Base-by-base conservation (phyloP, 1,140 invertebrate species). In the Zaprionus kolodkinae region DNA sequence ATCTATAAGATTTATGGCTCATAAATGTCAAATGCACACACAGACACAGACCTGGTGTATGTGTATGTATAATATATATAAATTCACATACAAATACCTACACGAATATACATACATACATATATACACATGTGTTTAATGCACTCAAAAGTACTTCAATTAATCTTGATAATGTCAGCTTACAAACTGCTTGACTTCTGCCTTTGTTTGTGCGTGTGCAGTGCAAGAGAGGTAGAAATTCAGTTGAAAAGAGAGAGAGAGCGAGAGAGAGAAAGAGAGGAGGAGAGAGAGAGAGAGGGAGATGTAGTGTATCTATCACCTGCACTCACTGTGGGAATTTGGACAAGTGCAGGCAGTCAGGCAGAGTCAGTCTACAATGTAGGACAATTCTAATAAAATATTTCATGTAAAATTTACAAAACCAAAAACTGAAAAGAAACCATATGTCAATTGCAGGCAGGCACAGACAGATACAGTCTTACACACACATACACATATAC, bases 371-470 rank as follows among this genome's bases (percentile, higher is more conserved):
- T 45, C 56, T 30, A 45, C 69, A 30, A 72, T 69, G 64, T 71
- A 63, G 67, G 60, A 78, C 69, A 79, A 67, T 79, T 81, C 78
- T 76, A 89, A 89, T 89, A 89, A 89, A 81, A 89, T 89, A 89
- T 85, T 81, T 89, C 81, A 90, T 89, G 88, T 74, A 65, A 72
- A 85, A 89, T 89, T 85, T 89, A 89, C 72, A 85, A 77, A 62
- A 48, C 48, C 65, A 38, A 80, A 81, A 74, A 50, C 72, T 84
- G 78, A 81, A 89, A 88, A 88, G 78, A 89, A 89, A 88, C 85
- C 85, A 89, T 89, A 89, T 89, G 85, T 89, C 85, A 89, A 89
- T 89, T 89, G 85, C 81, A 89, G 72, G 72, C 63, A 50, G 67
- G 67, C 78, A 73, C 79, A 81, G 57, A 56, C 52, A 30, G 25